phyloP scores from a whole-genome alignment of 2,888 invertebrate genomes.

The Junonia oenone region DNA sequence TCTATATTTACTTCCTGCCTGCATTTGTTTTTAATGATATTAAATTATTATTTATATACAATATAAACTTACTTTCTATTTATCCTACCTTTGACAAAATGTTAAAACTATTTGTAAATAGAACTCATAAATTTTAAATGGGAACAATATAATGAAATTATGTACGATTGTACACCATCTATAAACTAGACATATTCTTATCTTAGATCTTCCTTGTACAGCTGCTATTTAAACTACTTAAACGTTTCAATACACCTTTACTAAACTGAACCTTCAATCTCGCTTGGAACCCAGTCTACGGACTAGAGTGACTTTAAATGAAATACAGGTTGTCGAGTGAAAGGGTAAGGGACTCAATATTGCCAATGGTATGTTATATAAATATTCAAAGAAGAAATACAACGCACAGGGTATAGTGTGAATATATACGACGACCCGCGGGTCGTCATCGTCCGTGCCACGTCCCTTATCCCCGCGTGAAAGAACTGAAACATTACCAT shows the following conservation, averaged over 20 bases:
- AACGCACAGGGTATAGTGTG: constrained; percentile 76
- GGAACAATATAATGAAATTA: constrained; percentile 76
- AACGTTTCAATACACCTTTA: constrained; percentile 51
- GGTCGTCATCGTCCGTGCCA: constrained; percentile 56
- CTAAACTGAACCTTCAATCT: constrained; percentile 45
- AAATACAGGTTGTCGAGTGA: constrained; percentile 58
- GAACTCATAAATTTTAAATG: constrained; percentile 73
- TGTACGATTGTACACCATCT: constrained; percentile 74
- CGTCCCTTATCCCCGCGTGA: constrained; percentile 70
- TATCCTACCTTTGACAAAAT: constrained; percentile 44
- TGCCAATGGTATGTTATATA: constrained; percentile 67
- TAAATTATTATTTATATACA: constrained; percentile 45
- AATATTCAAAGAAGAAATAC: constrained; percentile 66
- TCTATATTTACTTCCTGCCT: constrained; percentile 47
- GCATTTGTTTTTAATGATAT: constrained; percentile 39
- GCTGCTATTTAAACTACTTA: constrained; percentile 26
- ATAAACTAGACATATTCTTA: constrained; percentile 74
- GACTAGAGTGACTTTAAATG: constrained; percentile 50
- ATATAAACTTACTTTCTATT: constrained; percentile 14
- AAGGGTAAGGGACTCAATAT: constrained; percentile 71
- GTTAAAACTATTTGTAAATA: constrained; percentile 74
- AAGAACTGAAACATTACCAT: constrained; percentile 69
- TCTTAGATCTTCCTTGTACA: constrained; percentile 65
- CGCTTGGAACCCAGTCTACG: constrained; percentile 37
- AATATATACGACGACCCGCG: constrained; percentile 51